These are phyloP conservation scores for Beroe ovata DNA, from an alignment of 37 sponge, comb jelly and placozoan genomes.

Conservation along the genomic window DNA sequence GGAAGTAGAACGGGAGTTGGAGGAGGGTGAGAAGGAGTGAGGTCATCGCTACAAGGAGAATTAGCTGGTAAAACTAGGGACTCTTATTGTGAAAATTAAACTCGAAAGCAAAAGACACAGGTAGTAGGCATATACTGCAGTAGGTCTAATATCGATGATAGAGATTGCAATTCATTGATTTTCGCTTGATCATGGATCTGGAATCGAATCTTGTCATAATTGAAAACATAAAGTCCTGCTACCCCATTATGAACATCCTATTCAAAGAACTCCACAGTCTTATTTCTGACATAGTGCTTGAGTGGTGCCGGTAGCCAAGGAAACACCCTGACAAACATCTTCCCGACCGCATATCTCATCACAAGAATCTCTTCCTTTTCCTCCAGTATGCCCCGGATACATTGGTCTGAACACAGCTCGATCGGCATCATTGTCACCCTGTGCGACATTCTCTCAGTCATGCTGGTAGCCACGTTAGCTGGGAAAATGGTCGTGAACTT, in stretches of 20 bases:
- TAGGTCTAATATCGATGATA: too few relatives aligned
- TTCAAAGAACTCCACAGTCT: neutral
- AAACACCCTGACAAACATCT: neutral
- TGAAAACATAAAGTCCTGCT: too few relatives aligned
- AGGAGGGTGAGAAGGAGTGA: neutral
- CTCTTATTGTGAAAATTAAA: too few relatives aligned
- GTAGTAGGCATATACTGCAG: too few relatives aligned
- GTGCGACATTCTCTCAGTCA: neutral
- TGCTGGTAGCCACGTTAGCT: neutral
- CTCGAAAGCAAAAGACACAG: too few relatives aligned
- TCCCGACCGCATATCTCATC: neutral
- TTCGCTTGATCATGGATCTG: too few relatives aligned
- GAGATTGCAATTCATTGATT: too few relatives aligned
- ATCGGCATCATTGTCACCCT: neutral
- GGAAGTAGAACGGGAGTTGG: neutral
- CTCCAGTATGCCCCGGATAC: neutral
- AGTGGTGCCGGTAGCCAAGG: neutral
- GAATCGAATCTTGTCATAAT: too few relatives aligned
- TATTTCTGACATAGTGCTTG: neutral
- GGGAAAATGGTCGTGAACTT: conserved; percentile 27
- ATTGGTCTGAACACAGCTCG: neutral
- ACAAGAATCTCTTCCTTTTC: neutral
- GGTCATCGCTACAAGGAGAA: neutral
- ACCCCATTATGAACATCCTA: too few relatives aligned
- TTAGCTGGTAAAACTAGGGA: too few relatives aligned